Percentiles rank a stretch among this genome's conserved stretches.
Conservation (phyloP, 2,888 invertebrate species). For the Lithodes maja region DNA sequence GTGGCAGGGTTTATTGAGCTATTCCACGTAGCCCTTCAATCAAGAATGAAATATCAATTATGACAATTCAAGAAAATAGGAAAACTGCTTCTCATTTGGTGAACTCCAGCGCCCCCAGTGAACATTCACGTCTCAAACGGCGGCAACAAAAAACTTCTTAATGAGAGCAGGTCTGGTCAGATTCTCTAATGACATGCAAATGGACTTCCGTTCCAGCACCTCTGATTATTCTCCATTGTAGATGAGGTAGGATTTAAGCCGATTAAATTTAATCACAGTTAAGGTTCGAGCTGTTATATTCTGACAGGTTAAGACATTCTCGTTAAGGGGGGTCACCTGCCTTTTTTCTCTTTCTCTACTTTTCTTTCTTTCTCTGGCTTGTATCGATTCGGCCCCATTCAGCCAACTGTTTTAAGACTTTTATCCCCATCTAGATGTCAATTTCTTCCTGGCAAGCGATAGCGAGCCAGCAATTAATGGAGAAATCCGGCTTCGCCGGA, state of each 20-base stretch:
- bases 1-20: too few species aligned
- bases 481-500: too few species aligned
- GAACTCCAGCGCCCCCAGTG: not conserved
- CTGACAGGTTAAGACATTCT: not conserved
- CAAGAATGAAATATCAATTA: too few species aligned
- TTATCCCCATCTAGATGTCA: too few species aligned
- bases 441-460: too few species aligned
- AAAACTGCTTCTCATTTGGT: not conserved
- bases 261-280: not conserved
- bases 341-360: too few species aligned
- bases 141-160: constrained; percentile 15
- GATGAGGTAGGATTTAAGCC: constrained; percentile 1
- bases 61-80: too few species aligned
- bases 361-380: too few species aligned
- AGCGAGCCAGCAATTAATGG: too few species aligned
- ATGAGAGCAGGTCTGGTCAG: constrained; percentile 25
- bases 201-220: constrained; percentile 30
- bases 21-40: too few species aligned
- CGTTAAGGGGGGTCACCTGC: not conserved
- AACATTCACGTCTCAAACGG: constrained; percentile 9
- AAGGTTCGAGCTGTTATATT: not conserved
- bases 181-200: constrained; percentile 34
- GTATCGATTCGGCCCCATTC: too few species aligned
- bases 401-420: too few species aligned
- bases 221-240: constrained; percentile 27